Evolutionary conservation across 2,888 invertebrate genomes (phyloP), one percentile per base, ranked within the genome.

Genomic region (Nemotelus nigrinus): DNA sequence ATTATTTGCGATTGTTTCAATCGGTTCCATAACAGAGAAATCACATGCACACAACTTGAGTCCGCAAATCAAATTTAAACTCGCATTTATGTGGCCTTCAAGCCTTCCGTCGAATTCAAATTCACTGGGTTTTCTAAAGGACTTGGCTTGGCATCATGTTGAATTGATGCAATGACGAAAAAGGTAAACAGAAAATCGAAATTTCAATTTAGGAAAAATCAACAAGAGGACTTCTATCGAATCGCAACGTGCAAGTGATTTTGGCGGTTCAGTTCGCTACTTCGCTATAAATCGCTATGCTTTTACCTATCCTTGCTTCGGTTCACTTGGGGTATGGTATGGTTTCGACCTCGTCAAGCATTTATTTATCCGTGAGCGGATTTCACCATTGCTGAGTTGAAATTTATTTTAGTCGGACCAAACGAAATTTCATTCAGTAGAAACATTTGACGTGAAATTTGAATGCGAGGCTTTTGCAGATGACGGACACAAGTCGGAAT

Each of bases 201-300:
- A 78, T 78, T 78, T 78, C 78, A 78, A 78, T 78, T 78, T 78
- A 64, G 71, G 76, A 78, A 76, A 76, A 78, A 74, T 63, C 74
- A 74, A 74, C 60, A 74, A 60, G 74, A 25, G 25, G 25, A 74
- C 63, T 74, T 74, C 70, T 68, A 70, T 70, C 70, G 39, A 41
- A 55, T 10, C 70, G 43, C 25, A 70, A 25, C 70, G 63, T 25
- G 43, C 63, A 43, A 7, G 57, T 57, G 25, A 25, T 25, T 25
- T 63, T 63, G 63, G 63, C 41, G 7, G 41, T 25, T 25, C 25
- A 25, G 25, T 25, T 25, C 1, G 25, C 25, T 25, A 25, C 25
- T 25, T 25, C 25, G 25, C 25, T 25, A 25, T 25, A 25, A 25
- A 25, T 25, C 25, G 25, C 25, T 25, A 25, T 25, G 25, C 25